Evolutionary conservation across 2,113 vertebrate species (phyloP).

Genomic region (Ammodytes dubius): DNA sequence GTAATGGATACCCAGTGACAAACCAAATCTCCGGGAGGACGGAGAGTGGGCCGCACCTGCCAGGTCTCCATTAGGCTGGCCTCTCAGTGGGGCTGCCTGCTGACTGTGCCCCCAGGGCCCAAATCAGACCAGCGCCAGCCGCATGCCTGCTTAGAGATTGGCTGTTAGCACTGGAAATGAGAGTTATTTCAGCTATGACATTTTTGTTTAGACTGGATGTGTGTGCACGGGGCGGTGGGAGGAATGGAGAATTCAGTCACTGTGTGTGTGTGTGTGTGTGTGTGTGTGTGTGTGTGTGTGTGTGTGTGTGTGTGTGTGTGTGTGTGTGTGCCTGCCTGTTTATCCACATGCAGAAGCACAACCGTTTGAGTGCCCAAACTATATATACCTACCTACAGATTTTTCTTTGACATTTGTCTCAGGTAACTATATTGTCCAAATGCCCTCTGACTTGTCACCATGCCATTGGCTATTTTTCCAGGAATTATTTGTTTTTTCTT

Average conservation of each 20-base stretch:
- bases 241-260: constrained; percentile 66
- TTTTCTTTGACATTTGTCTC: constrained; percentile 64
- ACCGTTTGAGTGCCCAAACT: constrained; percentile 79
- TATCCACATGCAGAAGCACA: constrained; percentile 28
- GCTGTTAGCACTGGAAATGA: constrained; percentile 99
- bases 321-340: constrained; percentile 75
- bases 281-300: constrained; percentile 59
- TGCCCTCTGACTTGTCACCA: constrained; percentile 48
- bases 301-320: constrained; percentile 69
- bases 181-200: constrained; percentile 99
- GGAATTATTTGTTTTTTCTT: constrained; percentile 63
- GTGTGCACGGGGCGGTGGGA: constrained; percentile 53
- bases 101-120: constrained; percentile 91
- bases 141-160: constrained; percentile 91
- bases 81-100: constrained; percentile 90
- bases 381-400: constrained; percentile 43
- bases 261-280: constrained; percentile 35
- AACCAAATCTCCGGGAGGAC: constrained; percentile 99
- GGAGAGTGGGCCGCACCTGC: constrained; percentile 97
- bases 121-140: constrained; percentile 94
- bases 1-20: constrained; percentile 99
- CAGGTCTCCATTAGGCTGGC: constrained; percentile 98
- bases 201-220: constrained; percentile 93
- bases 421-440: constrained; percentile 58
- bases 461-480: constrained; percentile 53